Evolutionary conservation across 1,140 invertebrate species (phyloP).

Genomic region (Magallana ariakensis): DNA sequence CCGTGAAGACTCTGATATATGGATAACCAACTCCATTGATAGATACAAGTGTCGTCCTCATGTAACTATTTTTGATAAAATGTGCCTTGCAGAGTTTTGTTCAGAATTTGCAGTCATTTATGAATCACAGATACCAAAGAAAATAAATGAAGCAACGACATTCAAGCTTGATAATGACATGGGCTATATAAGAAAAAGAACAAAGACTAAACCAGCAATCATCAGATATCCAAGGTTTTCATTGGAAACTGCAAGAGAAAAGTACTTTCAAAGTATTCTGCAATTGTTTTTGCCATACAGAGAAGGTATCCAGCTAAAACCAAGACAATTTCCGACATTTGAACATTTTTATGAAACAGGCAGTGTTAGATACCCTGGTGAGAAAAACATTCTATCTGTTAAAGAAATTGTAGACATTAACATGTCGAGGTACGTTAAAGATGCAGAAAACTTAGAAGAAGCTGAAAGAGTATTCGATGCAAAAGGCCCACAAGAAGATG

Average conservation of each 20-base stretch:
- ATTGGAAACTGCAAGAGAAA: slow-evolving; percentile 37
- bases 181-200: slow-evolving; percentile 54
- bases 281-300: slow-evolving; percentile 53
- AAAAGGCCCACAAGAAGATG: neutral
- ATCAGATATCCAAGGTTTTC: slow-evolving; percentile 54
- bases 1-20: neutral
- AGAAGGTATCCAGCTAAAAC: slow-evolving; percentile 43
- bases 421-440: neutral
- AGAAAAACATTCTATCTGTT: neutral
- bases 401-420: slow-evolving; percentile 30
- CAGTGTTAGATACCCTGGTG: slow-evolving; percentile 1
- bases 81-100: slow-evolving; percentile 52
- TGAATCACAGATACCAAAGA: slow-evolving; percentile 37
- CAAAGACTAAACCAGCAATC: slow-evolving; percentile 45
- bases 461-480: slow-evolving; percentile 35
- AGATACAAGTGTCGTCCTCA: slow-evolving; percentile 33
- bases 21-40: slow-evolving; percentile 38
- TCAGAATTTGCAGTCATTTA: slow-evolving; percentile 51
- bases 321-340: neutral
- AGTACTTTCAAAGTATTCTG: slow-evolving; percentile 52
- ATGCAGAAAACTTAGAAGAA: slow-evolving; percentile 33
- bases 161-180: slow-evolving; percentile 39
- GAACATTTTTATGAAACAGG: slow-evolving; percentile 4
- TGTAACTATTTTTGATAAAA: neutral
- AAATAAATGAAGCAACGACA: slow-evolving; percentile 19